Evolutionary conservation across 2,113 vertebrate species (phyloP), one percentile per base, ranked within the genome.

Genomic region (Leptobrachium leishanense): DNA sequence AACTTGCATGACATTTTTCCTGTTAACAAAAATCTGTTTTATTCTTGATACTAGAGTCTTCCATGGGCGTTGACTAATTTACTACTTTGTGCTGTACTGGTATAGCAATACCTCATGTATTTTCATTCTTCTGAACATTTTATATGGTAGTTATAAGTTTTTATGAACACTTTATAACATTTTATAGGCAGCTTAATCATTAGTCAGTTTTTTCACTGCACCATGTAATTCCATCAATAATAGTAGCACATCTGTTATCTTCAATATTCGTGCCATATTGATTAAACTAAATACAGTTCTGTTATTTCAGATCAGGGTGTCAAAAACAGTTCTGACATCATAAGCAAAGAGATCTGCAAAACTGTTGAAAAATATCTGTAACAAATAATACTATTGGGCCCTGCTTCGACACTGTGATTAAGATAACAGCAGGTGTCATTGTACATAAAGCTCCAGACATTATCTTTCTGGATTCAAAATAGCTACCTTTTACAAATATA

Each of bases 161-260:
- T 79, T 74, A 79, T 79, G 77, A 74, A 73, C 70, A 79, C 70
- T 79, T 79, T 67, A 73, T 79, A 79, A 79, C 63, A 67, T 73
- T 79, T 79, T 79, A 74, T 74, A 73, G 77, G 72, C 77, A 67
- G 41, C 50, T 79, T 79, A 74, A 79, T 79, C 77, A 79, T 79
- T 79, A 79, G 70, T 74, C 63, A 67, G 70, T 46, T 73, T 70
- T 74, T 57, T 79, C 63, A 55, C 63, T 73, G 46, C 70, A 74
- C 64, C 64, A 73, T 70, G 77, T 79, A 73, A 79, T 79, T 79
- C 65, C 68, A 79, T 68, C 77, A 79, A 79, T 79, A 79, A 79
- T 59, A 46, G 46, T 73, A 66, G 72, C 44, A 65, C 63, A 68
- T 59, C 70, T 79, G 77, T 46, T 79, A 64, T 43, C 70, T 57